Percentiles rank a stretch among this genome's conserved stretches.
phyloP scores from a whole-genome alignment of 2,797 vertebrate genomes.

The Acanthurus tractus region DNA sequence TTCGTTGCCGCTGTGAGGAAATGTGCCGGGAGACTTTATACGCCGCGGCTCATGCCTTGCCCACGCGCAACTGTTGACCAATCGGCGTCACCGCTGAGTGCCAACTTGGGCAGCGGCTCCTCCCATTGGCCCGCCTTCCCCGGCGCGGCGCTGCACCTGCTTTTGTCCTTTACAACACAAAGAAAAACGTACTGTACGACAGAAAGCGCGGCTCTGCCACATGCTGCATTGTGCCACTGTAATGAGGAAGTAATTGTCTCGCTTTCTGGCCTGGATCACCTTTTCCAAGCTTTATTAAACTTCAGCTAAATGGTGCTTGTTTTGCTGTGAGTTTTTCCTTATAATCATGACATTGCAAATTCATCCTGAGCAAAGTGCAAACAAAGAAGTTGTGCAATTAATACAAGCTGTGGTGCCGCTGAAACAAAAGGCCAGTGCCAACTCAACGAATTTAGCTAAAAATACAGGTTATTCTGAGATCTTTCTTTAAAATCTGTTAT shows the following conservation, averaged over 20 bases:
- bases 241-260: constrained; percentile 37
- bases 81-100: constrained; percentile 27
- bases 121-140: constrained; percentile 51
- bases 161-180: constrained; percentile 85
- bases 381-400: background rate
- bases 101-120: constrained; percentile 32
- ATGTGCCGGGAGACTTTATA: constrained; percentile 74
- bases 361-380: background rate
- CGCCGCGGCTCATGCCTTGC: background rate
- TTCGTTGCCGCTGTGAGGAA: background rate
- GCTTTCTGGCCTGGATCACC: background rate
- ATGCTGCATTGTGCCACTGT: constrained; percentile 30
- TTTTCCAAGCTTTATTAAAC: background rate
- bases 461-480: background rate
- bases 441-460: background rate
- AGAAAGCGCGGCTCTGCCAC: constrained; percentile 51
- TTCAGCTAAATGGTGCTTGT: background rate
- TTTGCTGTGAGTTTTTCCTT: background rate
- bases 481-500: background rate
- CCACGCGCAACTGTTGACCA: constrained; percentile 41
- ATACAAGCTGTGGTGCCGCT: background rate
- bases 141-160: constrained; percentile 79
- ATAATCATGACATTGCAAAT: background rate
- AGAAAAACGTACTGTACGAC: constrained; percentile 61
- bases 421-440: background rate